phyloP scores from a whole-genome alignment of 2,797 vertebrate genomes.

The Centropyge bicolor region DNA sequence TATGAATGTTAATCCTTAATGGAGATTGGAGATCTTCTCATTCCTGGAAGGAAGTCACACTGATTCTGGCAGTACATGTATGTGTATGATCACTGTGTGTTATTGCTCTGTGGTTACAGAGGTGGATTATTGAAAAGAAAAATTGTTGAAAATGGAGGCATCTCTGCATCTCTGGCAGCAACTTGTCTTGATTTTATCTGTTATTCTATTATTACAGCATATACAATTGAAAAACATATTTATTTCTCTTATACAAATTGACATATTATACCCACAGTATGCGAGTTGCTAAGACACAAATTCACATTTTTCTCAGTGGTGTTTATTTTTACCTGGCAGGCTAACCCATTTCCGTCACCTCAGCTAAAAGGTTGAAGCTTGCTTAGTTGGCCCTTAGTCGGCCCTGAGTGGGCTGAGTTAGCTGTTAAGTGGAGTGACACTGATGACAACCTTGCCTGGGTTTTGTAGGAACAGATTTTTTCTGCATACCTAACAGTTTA shows the following conservation, averaged over 20 bases:
- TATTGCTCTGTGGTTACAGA: too few species aligned
- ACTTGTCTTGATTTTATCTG: neutral
- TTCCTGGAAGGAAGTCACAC: neutral
- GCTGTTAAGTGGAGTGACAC: constrained; percentile 13
- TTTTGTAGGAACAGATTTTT: constrained; percentile 18
- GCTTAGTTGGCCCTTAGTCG: neutral
- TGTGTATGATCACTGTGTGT: neutral
- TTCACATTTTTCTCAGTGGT: neutral
- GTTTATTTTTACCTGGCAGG: neutral
- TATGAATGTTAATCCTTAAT: neutral
- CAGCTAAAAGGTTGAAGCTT: constrained; percentile 8
- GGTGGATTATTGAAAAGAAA: neutral
- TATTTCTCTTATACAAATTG: too few species aligned
- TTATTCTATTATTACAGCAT: neutral
- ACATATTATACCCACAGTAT: neutral
- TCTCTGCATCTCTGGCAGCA: neutral
- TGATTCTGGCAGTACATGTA: neutral
- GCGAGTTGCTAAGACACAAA: neutral
- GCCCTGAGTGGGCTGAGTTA: constrained; percentile 11
- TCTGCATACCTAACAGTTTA: neutral
- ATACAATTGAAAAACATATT: neutral
- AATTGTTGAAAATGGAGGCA: neutral
- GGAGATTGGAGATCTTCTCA: neutral
- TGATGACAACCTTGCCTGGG: neutral
- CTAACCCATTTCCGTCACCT: neutral